phyloP scores from a whole-genome alignment of 1,140 invertebrate species.

The Meloidogyne hapla region DNA sequence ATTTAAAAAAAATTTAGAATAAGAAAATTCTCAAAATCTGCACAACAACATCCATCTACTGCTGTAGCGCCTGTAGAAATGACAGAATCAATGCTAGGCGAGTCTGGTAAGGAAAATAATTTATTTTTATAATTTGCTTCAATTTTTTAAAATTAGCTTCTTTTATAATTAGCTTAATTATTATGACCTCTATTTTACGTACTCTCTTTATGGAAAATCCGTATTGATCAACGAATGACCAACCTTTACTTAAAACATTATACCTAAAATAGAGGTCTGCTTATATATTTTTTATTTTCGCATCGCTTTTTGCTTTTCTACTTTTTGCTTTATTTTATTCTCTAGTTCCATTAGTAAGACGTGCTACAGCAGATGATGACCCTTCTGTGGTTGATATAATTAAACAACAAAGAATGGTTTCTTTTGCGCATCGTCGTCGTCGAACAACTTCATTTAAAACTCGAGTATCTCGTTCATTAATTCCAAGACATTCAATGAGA shows the following conservation, averaged over 20 bases:
- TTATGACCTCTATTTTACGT: no score
- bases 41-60: neutral
- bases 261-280: no score
- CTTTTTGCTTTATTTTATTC: neutral
- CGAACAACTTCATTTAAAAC: slow-evolving; percentile 52
- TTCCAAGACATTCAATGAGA: slow-evolving; percentile 28
- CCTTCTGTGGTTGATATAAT: neutral
- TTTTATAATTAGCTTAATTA: no score
- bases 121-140: neutral
- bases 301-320: neutral
- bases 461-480: slow-evolving; percentile 18
- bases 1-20: neutral
- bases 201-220: no score
- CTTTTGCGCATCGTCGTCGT: slow-evolving; percentile 52
- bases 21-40: slow-evolving; percentile 10
- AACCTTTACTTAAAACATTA: no score
- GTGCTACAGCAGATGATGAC: slow-evolving; percentile 18
- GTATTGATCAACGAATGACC: no score
- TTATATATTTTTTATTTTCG: no score
- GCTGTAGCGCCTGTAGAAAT: neutral
- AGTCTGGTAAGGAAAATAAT: neutral
- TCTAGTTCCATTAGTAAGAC: slow-evolving; percentile 7
- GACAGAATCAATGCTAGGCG: neutral
- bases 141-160: no score
- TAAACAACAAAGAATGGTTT: slow-evolving; percentile 12